Conservation (phyloP, 2,797 vertebrate genomes). For the Gephyroberyx darwinii region DNA sequence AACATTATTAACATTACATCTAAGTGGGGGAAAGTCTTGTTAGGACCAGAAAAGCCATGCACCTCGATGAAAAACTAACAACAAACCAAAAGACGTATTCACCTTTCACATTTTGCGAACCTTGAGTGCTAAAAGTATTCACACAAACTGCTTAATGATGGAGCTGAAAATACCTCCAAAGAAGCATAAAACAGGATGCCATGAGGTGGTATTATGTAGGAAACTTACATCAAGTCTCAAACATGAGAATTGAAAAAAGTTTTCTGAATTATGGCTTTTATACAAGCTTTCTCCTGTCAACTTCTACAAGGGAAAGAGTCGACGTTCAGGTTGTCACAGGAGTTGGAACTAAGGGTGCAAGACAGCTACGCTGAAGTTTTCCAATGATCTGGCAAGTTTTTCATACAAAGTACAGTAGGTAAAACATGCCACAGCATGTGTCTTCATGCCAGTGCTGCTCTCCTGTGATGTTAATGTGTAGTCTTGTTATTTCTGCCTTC, state of each 20-base stretch:
- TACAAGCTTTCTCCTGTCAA: background rate
- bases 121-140: slow-evolving; percentile 22
- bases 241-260: background rate
- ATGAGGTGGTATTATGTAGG: slow-evolving; percentile 12
- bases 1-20: background rate
- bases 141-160: slow-evolving; percentile 29
- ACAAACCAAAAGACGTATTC: slow-evolving; percentile 6
- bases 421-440: slow-evolving; percentile 6
- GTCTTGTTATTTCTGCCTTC: slow-evolving; percentile 31
- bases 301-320: too few species aligned
- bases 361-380: slow-evolving; percentile 4
- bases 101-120: slow-evolving; percentile 7
- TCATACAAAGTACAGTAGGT: too few species aligned
- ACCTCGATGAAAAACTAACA: slow-evolving; percentile 2
- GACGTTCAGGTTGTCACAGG: too few species aligned
- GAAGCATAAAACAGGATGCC: slow-evolving; percentile 21
- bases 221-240: slow-evolving; percentile 1
- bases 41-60: background rate
- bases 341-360: background rate
- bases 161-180: slow-evolving; percentile 19
- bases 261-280: background rate
- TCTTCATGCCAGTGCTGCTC: slow-evolving; percentile 2
- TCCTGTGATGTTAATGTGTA: slow-evolving; percentile 42
- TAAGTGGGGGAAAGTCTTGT: background rate
- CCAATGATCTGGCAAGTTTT: background rate